These are phyloP conservation scores for Cecidostiba fungosa DNA, from an alignment of 2,888 invertebrate genomes.

Conservation along the genomic window DNA sequence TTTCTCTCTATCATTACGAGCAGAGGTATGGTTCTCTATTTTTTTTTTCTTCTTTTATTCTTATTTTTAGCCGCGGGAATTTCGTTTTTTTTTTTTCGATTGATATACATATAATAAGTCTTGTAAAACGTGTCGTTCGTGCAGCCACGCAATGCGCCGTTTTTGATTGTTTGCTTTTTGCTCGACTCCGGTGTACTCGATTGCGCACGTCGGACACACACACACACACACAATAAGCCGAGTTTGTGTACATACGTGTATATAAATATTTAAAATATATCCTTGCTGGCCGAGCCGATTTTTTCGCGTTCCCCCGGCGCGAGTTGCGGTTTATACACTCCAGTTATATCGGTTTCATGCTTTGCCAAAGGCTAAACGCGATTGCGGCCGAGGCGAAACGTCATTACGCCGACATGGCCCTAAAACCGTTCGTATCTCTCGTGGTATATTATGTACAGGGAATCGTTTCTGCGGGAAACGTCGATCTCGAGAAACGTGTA, in stretches of 20 bases:
- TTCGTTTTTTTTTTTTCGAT: not conserved
- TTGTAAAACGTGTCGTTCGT: not conserved
- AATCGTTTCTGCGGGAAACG: not conserved
- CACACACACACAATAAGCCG: too few relatives aligned
- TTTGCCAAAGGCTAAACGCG: slow-evolving; percentile 53
- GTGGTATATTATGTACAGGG: not conserved
- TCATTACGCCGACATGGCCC: slow-evolving; percentile 22
- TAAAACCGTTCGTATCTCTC: not conserved
- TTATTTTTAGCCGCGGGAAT: not conserved
- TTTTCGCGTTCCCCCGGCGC: slow-evolving; percentile 43
- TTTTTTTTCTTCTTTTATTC: not conserved
- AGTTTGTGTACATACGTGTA: not conserved
- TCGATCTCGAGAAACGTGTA: too few relatives aligned
- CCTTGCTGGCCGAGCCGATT: slow-evolving; percentile 1
- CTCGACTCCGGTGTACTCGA: too few relatives aligned
- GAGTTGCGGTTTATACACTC: slow-evolving; percentile 32
- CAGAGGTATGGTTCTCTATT: not conserved
- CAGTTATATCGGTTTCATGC: slow-evolving; percentile 55
- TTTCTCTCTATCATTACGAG: slow-evolving; percentile 31
- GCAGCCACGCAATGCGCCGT: not conserved
- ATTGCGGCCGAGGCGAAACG: slow-evolving; percentile 46
- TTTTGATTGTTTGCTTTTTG: too few relatives aligned
- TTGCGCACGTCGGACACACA: not conserved
- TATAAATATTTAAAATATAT: not conserved
- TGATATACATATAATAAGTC: not conserved